phyloP scores from a whole-genome alignment of 1,140 invertebrate species.

The Antheraea pernyi region DNA sequence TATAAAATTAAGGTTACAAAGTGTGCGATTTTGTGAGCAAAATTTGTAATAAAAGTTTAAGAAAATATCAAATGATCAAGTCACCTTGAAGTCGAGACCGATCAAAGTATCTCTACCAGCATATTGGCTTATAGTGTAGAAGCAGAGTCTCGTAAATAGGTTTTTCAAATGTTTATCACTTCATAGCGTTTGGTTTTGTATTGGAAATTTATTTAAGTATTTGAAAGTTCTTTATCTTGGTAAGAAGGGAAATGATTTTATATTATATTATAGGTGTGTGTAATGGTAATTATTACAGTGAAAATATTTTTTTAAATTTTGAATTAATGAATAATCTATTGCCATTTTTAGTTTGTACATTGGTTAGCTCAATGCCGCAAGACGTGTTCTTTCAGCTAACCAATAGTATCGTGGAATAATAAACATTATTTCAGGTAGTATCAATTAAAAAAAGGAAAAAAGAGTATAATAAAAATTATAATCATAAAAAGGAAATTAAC shows the following conservation, averaged over 20 bases:
- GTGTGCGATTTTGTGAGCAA: not conserved
- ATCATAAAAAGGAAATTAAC: too few relatives aligned
- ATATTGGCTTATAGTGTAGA: not conserved
- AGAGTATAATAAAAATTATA: too few relatives aligned
- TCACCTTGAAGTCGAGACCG: not conserved
- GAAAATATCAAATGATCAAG: not conserved
- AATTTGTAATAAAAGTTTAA: not conserved
- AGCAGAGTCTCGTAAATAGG: not conserved
- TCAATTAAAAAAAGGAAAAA: too few relatives aligned
- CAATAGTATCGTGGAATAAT: too few relatives aligned
- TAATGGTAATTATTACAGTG: too few relatives aligned
- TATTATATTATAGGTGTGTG: too few relatives aligned
- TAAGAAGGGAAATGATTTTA: not conserved
- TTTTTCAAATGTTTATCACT: not conserved
- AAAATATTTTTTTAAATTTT: too few relatives aligned
- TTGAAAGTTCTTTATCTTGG: not conserved
- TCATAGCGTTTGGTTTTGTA: not conserved
- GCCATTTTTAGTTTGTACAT: too few relatives aligned
- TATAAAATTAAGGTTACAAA: not conserved
- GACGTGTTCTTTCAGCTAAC: too few relatives aligned
- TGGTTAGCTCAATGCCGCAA: too few relatives aligned
- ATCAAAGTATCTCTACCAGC: not conserved
- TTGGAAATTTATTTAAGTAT: not conserved
- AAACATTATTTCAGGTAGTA: too few relatives aligned
- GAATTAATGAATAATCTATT: too few relatives aligned